Evolutionary conservation across 2,797 vertebrate genomes (phyloP), one percentile per base, ranked within the genome.

Genomic region (Xenops minutus): DNA sequence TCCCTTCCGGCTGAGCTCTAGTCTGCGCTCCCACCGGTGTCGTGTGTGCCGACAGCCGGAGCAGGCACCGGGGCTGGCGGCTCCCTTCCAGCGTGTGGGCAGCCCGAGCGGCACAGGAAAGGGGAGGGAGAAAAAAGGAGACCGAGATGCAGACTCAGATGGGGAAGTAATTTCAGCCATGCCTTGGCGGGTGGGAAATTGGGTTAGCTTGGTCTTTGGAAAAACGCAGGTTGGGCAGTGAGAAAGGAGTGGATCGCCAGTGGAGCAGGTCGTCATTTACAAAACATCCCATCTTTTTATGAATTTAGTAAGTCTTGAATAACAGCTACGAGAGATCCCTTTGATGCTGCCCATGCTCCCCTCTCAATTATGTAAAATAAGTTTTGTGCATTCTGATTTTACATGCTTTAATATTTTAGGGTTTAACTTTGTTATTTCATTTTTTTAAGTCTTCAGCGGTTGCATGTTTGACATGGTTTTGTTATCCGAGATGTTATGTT

Each of bases 401-500:
- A 69, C 11, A 63, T 64, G 64, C 89, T 89, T 82, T 72, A 72
- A 27, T 85, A 54, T 89, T 96, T 97, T 69, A 67, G 89, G 71
- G 36, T 73, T 94, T 68, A 76, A 68, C 73, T 87, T 72, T 67
- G 78, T 83, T 83, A 51, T 89, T 89, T 95, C 54, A 6, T 88
- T 82, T 88, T 68, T 85, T 75, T 5, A 83, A 81, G 86, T 79
- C 95, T 94, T 94, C 41, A 51, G 87, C 7, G 18, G 76, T 95
- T 97, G 80, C 94, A 7, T 94, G 92, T 96, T 96, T 95, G 96
- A 94, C 95, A 48, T 59, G 86, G 61, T 89, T 97, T 95, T 96
- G 93, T 97, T 97, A 95, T 97, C 89, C 96, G 88, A 93, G 95
- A 93, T 97, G 95, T 91, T 92, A 20, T 61, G 95, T 95, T 95